Percentiles rank a stretch among this genome's conserved stretches.
These are phyloP conservation scores for Stigmatopora argus DNA, from an alignment of 2,113 vertebrate genomes.

Conservation along the genomic window DNA sequence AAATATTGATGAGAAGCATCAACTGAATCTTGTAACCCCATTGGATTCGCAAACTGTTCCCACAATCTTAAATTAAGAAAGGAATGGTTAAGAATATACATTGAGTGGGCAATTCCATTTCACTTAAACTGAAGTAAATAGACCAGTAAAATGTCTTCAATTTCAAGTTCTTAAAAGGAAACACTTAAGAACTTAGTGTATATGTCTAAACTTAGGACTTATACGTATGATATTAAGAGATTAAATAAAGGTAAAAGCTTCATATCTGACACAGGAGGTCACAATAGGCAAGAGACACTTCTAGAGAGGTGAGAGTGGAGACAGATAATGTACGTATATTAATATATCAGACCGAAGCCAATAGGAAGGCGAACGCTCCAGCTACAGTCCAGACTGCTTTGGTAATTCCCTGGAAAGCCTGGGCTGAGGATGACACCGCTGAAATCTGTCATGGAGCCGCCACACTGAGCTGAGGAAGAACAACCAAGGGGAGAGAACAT, in stretches of 20 bases:
- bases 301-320: neutral
- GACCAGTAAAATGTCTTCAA: neutral
- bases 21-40: neutral
- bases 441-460: slow-evolving; percentile 85
- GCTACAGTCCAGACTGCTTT: slow-evolving; percentile 92
- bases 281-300: neutral
- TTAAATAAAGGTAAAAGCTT: neutral
- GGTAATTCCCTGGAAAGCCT: slow-evolving; percentile 95
- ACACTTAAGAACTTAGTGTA: neutral
- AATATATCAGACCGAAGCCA: slow-evolving; percentile 80
- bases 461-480: slow-evolving; percentile 84
- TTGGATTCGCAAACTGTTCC: slow-evolving; percentile 1
- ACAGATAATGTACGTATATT: slow-evolving; percentile 9
- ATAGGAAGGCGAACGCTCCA: slow-evolving; percentile 90
- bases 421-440: slow-evolving; percentile 93
- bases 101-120: neutral
- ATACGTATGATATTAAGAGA: neutral
- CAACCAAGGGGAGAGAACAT: slow-evolving; percentile 56
- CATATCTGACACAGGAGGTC: neutral
- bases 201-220: no score
- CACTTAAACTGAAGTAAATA: neutral
- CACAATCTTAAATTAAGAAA: neutral
- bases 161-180: neutral
- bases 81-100: neutral
- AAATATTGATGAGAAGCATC: neutral